These are phyloP conservation scores for Kryphioiulus occultus DNA, from an alignment of 2,888 invertebrate genomes.

Conservation along the genomic window DNA sequence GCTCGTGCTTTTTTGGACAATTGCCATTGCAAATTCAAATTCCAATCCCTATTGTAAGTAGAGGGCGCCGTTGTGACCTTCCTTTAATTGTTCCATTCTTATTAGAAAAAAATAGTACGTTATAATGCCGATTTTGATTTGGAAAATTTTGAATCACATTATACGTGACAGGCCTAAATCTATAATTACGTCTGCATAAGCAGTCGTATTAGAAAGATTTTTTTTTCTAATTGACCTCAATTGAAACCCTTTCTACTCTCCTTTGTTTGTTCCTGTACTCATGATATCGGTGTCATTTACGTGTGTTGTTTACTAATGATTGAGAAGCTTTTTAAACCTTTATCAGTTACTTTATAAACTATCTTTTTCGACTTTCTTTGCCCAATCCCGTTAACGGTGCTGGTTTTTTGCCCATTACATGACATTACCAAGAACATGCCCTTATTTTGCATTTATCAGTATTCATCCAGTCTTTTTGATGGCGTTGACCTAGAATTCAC, in stretches of 20 bases:
- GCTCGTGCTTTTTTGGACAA: too few species aligned
- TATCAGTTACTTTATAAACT: not conserved
- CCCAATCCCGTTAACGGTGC: not conserved
- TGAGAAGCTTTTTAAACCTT: not conserved
- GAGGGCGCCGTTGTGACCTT: too few species aligned
- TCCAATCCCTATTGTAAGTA: too few species aligned
- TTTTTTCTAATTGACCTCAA: not conserved
- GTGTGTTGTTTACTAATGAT: not conserved
- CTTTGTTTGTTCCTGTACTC: not conserved
- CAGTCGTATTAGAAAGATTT: not conserved
- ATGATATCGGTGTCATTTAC: not conserved
- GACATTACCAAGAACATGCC: not conserved
- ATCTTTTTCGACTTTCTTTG: not conserved
- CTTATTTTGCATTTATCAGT: not conserved
- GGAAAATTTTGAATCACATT: not conserved
- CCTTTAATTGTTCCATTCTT: too few species aligned
- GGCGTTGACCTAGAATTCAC: not conserved
- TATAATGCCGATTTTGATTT: too few species aligned
- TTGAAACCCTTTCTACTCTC: not conserved
- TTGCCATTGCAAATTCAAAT: too few species aligned
- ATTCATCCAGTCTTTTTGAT: not conserved
- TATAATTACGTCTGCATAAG: not conserved
- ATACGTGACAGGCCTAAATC: not conserved
- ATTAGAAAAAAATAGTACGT: too few species aligned
- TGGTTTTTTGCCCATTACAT: not conserved